Percentiles rank a stretch among this genome's conserved stretches.
phyloP scores from a whole-genome alignment of 2,113 vertebrate genomes.

The Capreolus pygargus region DNA sequence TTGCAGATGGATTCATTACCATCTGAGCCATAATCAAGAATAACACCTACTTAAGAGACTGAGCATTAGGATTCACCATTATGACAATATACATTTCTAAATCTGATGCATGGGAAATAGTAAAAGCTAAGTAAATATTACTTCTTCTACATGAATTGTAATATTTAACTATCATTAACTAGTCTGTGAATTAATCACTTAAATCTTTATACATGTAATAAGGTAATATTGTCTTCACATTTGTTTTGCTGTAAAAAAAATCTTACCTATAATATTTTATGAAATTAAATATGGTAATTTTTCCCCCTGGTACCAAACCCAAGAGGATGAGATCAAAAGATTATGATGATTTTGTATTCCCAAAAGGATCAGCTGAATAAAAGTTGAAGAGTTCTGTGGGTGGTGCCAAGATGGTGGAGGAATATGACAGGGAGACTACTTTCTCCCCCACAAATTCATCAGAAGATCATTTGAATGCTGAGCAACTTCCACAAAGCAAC shows the following conservation, averaged over 20 bases:
- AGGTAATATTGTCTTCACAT: not conserved
- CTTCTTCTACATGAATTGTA: not conserved
- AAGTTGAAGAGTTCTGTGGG: not conserved
- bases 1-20: not conserved
- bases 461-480: not conserved
- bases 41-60: not conserved
- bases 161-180: not conserved
- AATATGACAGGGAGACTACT: not conserved
- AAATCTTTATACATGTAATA: not conserved
- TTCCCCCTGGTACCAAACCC: not conserved
- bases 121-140: slow-evolving; percentile 3
- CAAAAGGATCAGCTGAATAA: not conserved
- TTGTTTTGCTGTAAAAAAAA: not conserved
- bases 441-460: not conserved
- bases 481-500: not conserved
- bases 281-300: not conserved
- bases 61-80: not conserved
- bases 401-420: not conserved
- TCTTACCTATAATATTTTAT: not conserved
- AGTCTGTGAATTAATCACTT: not conserved
- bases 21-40: not conserved
- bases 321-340: not conserved
- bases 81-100: not conserved
- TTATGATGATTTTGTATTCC: not conserved
- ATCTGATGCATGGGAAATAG: not conserved